These are phyloP conservation scores for Napeogenes sylphis DNA, from an alignment of 2,888 invertebrate species.

Conservation along the genomic window DNA sequence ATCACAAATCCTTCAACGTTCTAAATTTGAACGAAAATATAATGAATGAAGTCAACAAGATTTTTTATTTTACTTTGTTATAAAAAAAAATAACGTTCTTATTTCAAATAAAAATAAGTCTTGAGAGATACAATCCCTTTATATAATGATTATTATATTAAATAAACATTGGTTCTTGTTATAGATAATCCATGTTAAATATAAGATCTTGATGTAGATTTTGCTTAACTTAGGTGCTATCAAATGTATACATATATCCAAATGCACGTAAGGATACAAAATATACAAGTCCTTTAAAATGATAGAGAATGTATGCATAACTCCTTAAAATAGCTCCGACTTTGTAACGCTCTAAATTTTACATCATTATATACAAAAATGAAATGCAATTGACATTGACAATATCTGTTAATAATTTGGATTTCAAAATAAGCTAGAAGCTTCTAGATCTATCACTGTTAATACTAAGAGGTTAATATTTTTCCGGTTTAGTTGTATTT, in stretches of 20 bases:
- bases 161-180: neutral
- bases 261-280: neutral
- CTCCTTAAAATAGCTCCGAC: neutral
- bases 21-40: no score
- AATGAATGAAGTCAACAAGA: no score
- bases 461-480: conserved; percentile 9
- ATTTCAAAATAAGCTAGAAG: conserved; percentile 25
- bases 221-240: conserved; percentile 75
- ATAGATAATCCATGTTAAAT: neutral
- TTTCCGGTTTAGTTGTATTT: conserved; percentile 22
- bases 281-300: neutral
- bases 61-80: no score
- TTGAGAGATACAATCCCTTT: no score
- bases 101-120: no score
- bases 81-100: no score
- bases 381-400: conserved; percentile 70
- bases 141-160: no score
- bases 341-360: conserved; percentile 49
- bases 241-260: conserved; percentile 55
- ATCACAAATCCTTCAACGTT: no score
- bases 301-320: no score
- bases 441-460: conserved; percentile 25
- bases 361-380: conserved; percentile 45
- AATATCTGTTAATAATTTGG: conserved; percentile 50
- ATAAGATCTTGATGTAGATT: conserved; percentile 41